phyloP scores from a whole-genome alignment of 1,140 invertebrate species.

The Nephila pilipes region DNA sequence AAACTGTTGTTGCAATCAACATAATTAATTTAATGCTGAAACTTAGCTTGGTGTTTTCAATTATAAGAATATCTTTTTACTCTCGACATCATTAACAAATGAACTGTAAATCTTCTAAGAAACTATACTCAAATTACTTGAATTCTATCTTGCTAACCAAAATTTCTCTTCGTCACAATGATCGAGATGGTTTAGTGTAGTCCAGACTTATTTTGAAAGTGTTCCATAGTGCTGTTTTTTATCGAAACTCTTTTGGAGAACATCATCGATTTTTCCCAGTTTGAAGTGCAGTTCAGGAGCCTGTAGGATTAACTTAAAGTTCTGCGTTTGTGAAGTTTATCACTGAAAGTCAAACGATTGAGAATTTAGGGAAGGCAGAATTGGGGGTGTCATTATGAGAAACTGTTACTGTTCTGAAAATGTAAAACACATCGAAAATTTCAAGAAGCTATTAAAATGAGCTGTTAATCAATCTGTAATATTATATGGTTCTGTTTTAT shows the following conservation, averaged over 20 bases:
- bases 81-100: neutral
- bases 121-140: neutral
- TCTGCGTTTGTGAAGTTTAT: constrained; percentile 19
- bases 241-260: constrained; percentile 29
- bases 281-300: neutral
- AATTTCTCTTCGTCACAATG: neutral
- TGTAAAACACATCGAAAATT: neutral
- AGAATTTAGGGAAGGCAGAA: neutral
- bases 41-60: constrained; percentile 16
- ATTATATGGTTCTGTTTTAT: neutral
- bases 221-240: constrained; percentile 14
- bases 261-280: neutral
- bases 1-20: neutral
- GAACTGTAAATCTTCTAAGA: neutral
- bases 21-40: neutral
- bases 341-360: neutral
- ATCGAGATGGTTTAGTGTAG: neutral
- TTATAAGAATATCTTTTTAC: neutral
- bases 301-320: neutral
- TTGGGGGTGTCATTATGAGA: neutral
- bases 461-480: neutral
- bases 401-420: neutral
- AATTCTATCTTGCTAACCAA: neutral
- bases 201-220: neutral
- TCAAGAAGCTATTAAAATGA: neutral